These are phyloP conservation scores for Tupaia chinensis DNA, from an alignment of 2,113 vertebrate genomes.

Conservation along the genomic window DNA sequence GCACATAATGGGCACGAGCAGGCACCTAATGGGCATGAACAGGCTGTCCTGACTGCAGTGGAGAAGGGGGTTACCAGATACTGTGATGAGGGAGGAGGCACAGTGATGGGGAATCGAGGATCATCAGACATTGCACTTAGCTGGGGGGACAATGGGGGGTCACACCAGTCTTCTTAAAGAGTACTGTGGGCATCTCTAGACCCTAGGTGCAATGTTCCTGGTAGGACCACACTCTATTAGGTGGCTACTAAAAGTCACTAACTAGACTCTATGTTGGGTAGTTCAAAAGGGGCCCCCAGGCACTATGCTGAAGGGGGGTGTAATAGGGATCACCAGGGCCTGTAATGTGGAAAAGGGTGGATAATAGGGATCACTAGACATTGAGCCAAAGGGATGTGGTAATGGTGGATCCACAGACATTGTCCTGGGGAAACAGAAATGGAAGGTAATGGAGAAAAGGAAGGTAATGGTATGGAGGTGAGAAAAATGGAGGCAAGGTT, in stretches of 20 bases:
- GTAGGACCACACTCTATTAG: background rate
- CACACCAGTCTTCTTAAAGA: slow-evolving; percentile 4
- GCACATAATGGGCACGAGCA: background rate
- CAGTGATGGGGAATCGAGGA: background rate
- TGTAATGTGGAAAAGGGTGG: background rate
- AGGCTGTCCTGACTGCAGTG: background rate
- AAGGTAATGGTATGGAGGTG: background rate
- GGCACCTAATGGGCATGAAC: slow-evolving; percentile 41
- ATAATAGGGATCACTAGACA: background rate
- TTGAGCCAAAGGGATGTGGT: background rate
- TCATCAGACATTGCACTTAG: slow-evolving; percentile 1
- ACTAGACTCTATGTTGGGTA: background rate
- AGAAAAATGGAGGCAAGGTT: background rate
- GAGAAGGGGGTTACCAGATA: slow-evolving; percentile 8
- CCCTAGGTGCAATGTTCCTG: background rate
- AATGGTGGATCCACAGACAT: background rate
- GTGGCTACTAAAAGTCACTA: background rate
- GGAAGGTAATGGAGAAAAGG: background rate
- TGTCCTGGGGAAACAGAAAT: background rate
- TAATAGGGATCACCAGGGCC: background rate
- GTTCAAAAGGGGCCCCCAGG: background rate
- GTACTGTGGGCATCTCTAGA: background rate
- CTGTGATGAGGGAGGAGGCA: background rate
- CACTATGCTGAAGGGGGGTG: slow-evolving; percentile 2
- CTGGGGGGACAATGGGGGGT: background rate